These are phyloP conservation scores for Brachystomella parvula DNA, from an alignment of 1,140 invertebrate species.

Conservation along the genomic window DNA sequence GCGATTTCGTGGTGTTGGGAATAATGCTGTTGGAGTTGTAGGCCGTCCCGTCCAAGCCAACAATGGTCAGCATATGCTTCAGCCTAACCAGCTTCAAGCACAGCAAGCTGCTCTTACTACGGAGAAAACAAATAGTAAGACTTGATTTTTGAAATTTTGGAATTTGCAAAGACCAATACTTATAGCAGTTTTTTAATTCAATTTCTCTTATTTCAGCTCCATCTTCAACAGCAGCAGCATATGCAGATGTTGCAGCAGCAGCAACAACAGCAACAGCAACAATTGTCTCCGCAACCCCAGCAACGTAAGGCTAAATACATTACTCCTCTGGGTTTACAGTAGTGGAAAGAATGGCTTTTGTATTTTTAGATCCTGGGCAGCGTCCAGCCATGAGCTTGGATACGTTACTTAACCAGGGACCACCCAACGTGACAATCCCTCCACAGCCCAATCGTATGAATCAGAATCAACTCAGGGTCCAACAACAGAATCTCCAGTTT, in stretches of 20 bases:
- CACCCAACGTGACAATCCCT: slow-evolving; percentile 28
- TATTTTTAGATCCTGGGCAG: not conserved
- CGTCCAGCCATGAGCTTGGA: not conserved
- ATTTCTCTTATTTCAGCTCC: not conserved
- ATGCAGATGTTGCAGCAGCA: slow-evolving; percentile 9
- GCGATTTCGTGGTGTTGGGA: slow-evolving; percentile 26
- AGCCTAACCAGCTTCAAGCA: slow-evolving; percentile 39
- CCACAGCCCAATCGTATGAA: slow-evolving; percentile 19
- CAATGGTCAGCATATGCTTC: slow-evolving; percentile 36
- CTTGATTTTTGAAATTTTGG: not conserved
- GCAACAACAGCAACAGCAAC: slow-evolving; percentile 25
- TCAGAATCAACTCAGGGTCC: slow-evolving; percentile 15
- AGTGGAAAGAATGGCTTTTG: slow-evolving; percentile 22
- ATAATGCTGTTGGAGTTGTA: slow-evolving; percentile 19
- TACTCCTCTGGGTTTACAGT: no score
- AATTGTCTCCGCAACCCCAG: slow-evolving; percentile 25
- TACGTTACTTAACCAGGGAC: slow-evolving; percentile 20
- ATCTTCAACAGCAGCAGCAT: slow-evolving; percentile 16
- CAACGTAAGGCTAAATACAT: slow-evolving; percentile 27
- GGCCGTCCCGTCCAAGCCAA: slow-evolving; percentile 32
- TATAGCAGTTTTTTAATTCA: not conserved
- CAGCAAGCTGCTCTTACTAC: slow-evolving; percentile 32
- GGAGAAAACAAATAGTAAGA: not conserved
- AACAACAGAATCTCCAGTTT: slow-evolving; percentile 14
- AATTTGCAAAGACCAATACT: not conserved